Percentiles rank a stretch among this genome's conserved stretches.
phyloP scores from a whole-genome alignment of 2,888 invertebrate species.

The Catocala fraxini region DNA sequence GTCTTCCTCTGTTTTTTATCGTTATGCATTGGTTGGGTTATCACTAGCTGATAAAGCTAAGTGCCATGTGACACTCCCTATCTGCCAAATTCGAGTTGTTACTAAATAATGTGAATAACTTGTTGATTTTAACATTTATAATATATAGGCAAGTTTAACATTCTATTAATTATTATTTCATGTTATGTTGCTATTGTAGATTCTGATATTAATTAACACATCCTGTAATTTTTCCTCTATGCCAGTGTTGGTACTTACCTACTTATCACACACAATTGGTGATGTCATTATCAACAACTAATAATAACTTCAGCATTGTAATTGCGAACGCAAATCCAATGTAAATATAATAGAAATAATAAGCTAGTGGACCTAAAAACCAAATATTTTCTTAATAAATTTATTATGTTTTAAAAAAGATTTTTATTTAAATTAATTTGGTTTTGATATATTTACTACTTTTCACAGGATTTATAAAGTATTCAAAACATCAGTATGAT shows the following conservation, averaged over 20 bases:
- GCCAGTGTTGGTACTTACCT: conserved; percentile 2
- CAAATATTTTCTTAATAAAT: conserved; percentile 60
- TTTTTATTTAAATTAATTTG: conserved; percentile 32
- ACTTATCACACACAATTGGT: conserved; percentile 39
- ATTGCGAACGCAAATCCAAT: conserved; percentile 27
- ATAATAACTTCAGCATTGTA: conserved; percentile 32
- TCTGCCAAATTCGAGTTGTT: conserved; percentile 71
- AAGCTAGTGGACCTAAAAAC: conserved; percentile 51
- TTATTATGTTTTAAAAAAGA: conserved; percentile 50
- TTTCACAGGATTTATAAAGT: no score
- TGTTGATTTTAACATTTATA: conserved; percentile 3
- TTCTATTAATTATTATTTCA: conserved; percentile 29
- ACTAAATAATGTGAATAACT: conserved; percentile 42
- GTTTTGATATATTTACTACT: no score
- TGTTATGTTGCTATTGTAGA: conserved; percentile 32
- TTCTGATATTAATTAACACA: conserved; percentile 29
- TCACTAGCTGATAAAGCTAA: conserved; percentile 78
- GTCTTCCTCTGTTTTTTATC: conserved; percentile 81
- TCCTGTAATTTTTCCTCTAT: conserved; percentile 47
- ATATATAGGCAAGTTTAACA: no score
- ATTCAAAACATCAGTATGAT: no score
- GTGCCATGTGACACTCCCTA: conserved; percentile 85
- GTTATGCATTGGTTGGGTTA: conserved; percentile 83
- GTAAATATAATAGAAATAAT: conserved; percentile 32
- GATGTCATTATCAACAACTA: conserved; percentile 41